Conservation (phyloP, 2,113 vertebrate genomes). For the Antennarius striatus region DNA sequence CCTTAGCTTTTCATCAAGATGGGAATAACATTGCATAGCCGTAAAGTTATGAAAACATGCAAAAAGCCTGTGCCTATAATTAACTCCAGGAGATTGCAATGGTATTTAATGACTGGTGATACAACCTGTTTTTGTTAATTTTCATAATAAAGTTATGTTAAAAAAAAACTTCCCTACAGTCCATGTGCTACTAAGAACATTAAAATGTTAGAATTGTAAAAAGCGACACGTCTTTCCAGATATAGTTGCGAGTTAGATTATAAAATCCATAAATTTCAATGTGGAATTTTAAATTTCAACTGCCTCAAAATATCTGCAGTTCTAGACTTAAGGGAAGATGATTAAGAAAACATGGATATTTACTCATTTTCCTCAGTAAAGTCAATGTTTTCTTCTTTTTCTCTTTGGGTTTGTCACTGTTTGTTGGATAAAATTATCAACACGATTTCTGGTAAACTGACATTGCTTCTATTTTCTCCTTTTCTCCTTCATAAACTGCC, state of each 20-base stretch:
- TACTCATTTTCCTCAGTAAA: too few relatives aligned
- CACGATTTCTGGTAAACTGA: not conserved
- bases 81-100: constrained; percentile 43
- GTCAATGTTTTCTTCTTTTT: too few relatives aligned
- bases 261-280: too few relatives aligned
- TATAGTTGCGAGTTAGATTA: too few relatives aligned
- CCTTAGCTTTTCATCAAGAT: constrained; percentile 58
- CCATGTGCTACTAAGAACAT: too few relatives aligned
- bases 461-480: not conserved
- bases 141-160: not conserved
- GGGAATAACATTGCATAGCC: constrained; percentile 14
- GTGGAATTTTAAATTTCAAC: too few relatives aligned
- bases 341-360: too few relatives aligned
- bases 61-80: constrained; percentile 38
- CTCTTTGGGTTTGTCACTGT: not conserved
- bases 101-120: constrained; percentile 26
- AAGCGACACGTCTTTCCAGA: too few relatives aligned
- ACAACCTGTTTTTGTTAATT: constrained; percentile 10
- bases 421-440: not conserved
- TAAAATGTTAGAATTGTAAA: too few relatives aligned
- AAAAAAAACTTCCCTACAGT: too few relatives aligned
- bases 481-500: not conserved
- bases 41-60: constrained; percentile 57
- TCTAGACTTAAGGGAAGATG: too few relatives aligned
- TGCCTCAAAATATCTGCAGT: too few relatives aligned